Conservation (phyloP, 1,140 invertebrate species). For the Dolichoris vasculosae region DNA sequence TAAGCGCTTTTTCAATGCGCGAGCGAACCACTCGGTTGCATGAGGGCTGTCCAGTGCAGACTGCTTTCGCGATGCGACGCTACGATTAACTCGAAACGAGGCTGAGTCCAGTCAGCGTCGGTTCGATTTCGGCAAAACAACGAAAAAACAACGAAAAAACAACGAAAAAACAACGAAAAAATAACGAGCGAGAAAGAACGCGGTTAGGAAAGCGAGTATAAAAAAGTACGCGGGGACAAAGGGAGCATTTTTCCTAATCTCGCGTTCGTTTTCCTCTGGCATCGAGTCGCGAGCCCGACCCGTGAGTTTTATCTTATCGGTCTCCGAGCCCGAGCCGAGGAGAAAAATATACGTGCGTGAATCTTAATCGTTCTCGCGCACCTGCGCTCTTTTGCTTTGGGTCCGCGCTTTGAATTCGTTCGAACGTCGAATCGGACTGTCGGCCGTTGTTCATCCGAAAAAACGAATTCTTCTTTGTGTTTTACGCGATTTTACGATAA, state of each 20-base stretch:
- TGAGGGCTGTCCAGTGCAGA: constrained; percentile 63
- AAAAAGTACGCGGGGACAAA: constrained; percentile 23
- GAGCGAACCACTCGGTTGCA: constrained; percentile 2
- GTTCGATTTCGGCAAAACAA: constrained; percentile 31
- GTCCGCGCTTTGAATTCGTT: not conserved
- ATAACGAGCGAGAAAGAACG: not conserved
- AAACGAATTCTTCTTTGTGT: not conserved
- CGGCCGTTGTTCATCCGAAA: not conserved
- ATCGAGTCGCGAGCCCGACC: not conserved
- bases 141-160: not conserved
- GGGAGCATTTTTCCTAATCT: constrained; percentile 15
- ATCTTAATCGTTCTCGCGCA: not conserved
- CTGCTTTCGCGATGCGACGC: constrained; percentile 54
- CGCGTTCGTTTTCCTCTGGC: not conserved
- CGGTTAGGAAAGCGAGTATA: not conserved
- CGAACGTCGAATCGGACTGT: constrained; percentile 6
- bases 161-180: constrained; percentile 5
- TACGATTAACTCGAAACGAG: constrained; percentile 59
- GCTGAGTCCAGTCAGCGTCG: constrained; percentile 19
- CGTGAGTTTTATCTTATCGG: constrained; percentile 46
- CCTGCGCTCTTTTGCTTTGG: not conserved
- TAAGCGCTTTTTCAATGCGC: constrained; percentile 55
- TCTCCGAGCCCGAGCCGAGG: not conserved
- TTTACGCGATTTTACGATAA: not conserved
- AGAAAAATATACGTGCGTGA: constrained; percentile 12